A percentile compares a stretch with the other conserved stretches of the same genome.
phyloP scores from a whole-genome alignment of 2,797 vertebrate genomes.

The Heterohyrax brucei region DNA sequence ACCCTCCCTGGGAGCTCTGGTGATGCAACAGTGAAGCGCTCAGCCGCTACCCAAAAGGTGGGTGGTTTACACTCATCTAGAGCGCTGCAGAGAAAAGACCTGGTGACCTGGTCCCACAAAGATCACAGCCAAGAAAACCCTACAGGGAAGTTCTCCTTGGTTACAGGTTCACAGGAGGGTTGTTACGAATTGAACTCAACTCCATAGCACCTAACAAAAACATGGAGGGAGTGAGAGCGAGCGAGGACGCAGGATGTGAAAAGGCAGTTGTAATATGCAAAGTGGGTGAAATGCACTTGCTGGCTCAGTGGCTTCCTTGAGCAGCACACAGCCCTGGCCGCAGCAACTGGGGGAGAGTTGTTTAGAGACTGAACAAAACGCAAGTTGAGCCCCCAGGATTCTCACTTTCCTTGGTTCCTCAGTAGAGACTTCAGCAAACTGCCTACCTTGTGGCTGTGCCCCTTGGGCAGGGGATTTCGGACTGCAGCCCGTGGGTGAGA shows the following conservation, averaged over 20 bases:
- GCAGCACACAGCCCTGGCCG: accelerated
- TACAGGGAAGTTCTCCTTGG: background rate
- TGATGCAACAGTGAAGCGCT: background rate
- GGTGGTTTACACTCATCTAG: background rate
- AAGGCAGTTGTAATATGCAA: background rate
- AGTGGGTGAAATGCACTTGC: accelerated
- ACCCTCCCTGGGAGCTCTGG: background rate
- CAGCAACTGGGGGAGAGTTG: background rate
- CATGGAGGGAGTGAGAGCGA: too few relatives aligned
- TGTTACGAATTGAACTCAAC: too few relatives aligned
- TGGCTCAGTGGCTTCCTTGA: background rate
- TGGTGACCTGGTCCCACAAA: background rate
- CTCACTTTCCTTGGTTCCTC: background rate
- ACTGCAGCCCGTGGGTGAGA: background rate
- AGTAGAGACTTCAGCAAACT: background rate
- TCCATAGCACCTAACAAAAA: too few relatives aligned
- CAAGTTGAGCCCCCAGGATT: background rate
- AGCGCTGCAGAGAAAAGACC: background rate
- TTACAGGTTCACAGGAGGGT: too few relatives aligned
- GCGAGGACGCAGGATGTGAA: background rate
- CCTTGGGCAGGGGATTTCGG: background rate
- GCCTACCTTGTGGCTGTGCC: background rate
- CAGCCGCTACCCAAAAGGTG: background rate
- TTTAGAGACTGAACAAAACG: background rate
- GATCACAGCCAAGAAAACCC: background rate